Conservation (phyloP, 2,888 invertebrate genomes). For the Eristalinus aeneus region DNA sequence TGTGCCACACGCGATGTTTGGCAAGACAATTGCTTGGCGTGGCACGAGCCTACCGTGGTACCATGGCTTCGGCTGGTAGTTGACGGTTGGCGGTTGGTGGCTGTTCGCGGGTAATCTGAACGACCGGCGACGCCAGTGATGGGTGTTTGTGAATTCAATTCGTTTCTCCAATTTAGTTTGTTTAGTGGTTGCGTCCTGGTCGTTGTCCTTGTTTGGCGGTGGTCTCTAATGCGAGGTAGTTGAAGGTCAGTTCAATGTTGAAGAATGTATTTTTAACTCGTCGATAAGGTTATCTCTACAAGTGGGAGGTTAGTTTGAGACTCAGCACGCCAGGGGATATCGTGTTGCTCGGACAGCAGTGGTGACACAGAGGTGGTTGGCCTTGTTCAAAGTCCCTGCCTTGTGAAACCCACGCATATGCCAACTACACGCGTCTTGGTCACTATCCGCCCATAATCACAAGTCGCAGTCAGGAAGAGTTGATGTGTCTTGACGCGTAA, state of each 20-base stretch:
- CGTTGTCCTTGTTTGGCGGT: neutral
- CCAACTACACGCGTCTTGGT: neutral
- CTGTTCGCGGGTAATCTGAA: slow-evolving; percentile 48
- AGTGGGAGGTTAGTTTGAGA: slow-evolving; percentile 1
- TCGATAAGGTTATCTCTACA: slow-evolving; percentile 26
- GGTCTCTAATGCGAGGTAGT: neutral
- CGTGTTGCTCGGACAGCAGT: neutral
- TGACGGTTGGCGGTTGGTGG: neutral
- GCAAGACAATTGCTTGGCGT: slow-evolving; percentile 49
- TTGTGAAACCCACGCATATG: neutral
- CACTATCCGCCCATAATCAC: too few relatives aligned
- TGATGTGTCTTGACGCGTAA: neutral
- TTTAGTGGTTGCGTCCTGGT: slow-evolving; percentile 10
- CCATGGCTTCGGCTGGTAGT: neutral
- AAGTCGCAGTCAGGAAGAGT: neutral
- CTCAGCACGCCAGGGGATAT: neutral
- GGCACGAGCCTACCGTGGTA: slow-evolving; percentile 9
- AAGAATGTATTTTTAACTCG: slow-evolving; percentile 45
- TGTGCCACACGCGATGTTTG: slow-evolving; percentile 64
- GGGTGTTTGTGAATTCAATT: slow-evolving; percentile 45
- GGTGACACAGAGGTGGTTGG: neutral
- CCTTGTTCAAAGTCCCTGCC: neutral
- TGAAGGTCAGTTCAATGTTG: slow-evolving; percentile 60
- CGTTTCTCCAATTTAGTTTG: slow-evolving; percentile 59
- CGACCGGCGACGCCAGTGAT: neutral